A percentile compares a stretch with the other conserved stretches of the same genome.
phyloP scores from a whole-genome alignment of 2,113 vertebrate genomes.

The Pluvialis apricaria region DNA sequence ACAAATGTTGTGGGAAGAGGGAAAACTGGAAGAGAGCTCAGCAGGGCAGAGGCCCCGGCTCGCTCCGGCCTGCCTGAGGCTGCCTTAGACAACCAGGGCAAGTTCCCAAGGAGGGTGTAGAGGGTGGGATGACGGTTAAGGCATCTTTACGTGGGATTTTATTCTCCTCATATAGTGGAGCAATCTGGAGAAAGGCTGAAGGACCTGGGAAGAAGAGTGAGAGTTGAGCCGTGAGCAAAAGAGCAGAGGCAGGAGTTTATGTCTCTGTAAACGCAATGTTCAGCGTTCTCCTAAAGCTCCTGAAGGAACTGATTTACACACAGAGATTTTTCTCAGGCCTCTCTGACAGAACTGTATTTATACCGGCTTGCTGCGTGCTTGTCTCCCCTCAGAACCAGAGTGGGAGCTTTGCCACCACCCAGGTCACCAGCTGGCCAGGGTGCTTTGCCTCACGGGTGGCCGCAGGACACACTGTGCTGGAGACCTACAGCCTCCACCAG shows the following conservation, averaged over 20 bases:
- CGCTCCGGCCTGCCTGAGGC: fast-evolving
- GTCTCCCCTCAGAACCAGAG: background rate
- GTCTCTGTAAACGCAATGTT: background rate
- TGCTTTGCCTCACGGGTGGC: fast-evolving
- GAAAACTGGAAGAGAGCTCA: background rate
- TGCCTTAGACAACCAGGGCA: background rate
- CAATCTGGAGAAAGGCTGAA: background rate
- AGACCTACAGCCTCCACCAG: background rate
- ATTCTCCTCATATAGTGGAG: background rate
- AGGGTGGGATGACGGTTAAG: background rate
- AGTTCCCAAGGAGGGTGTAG: background rate
- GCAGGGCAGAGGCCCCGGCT: fast-evolving
- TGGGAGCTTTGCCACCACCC: fast-evolving
- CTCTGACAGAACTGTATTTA: background rate
- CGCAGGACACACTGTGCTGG: background rate
- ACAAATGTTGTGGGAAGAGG: background rate
- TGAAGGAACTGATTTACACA: background rate
- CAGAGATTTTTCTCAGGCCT: background rate
- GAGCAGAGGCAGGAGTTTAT: background rate
- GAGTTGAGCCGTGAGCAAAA: background rate
- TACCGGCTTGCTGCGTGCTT: fast-evolving
- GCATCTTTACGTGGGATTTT: background rate
- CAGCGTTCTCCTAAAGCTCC: background rate
- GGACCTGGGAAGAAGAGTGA: background rate
- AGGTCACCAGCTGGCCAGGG: background rate